Base-by-base conservation (phyloP, 2,888 invertebrate genomes). In the Maniola hyperantus region DNA sequence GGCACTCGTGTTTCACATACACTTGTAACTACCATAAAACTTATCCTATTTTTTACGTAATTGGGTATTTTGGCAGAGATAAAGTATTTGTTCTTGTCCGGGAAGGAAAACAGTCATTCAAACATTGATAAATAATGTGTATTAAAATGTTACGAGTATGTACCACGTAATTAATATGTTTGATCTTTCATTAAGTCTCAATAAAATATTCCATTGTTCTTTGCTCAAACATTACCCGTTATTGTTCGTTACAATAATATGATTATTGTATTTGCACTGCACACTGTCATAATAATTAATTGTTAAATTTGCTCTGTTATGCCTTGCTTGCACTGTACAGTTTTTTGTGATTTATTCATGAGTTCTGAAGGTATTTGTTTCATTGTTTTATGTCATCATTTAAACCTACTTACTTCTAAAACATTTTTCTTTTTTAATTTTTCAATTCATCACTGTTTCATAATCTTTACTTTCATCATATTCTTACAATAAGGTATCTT, bases 141-240 rank as follows among this genome's bases (percentile, higher is more conserved):
- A 11, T 34, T 53, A n/a, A 6, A 6, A 6, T 7, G 7, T 48
- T 15, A 26, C 48, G 36, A 36, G 15, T 54, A 33, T 13, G n/a
- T 26, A 58, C 20, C 46, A 64, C 55, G 58, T 53, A 39, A 11
- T 39, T 53, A 39, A 11, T 39, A 61, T 71, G 66, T 73, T 69
- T 68, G 36, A 68, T 66, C 15, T 46, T 64, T 54, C 55, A 61
- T 67, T 57, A 42, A 69, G 57, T 36, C 34, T 57, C 57, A 68
- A 62, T 68, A 62, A 65, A 75, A 75, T 75, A 73, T 75, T 74
- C 77, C 76, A 77, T 76, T 77, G 76, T 76, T 73, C 71, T 53
- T 72, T 68, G 67, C 63, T 65, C 66, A 71, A 75, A 76, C 74
- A 73, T 76, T 72, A 68, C 64, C 60, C 48, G 39, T 72, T 71